Conservation (phyloP, 2,113 vertebrate genomes). For the Pandion haliaetus region DNA sequence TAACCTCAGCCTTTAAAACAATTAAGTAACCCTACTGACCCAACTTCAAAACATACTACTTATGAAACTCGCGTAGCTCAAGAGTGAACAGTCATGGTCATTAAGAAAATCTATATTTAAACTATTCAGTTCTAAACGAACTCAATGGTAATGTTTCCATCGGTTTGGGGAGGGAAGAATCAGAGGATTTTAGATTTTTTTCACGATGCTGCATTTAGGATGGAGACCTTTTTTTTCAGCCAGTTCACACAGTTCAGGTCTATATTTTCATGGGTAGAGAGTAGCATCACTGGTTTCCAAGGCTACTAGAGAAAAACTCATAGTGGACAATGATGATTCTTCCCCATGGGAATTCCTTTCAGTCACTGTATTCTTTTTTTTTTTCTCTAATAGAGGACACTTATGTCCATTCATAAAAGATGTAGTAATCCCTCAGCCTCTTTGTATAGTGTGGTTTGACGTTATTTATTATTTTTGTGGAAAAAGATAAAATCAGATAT, state of each 20-base stretch:
- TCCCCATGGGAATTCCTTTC: background rate
- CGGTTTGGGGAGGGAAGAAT: background rate
- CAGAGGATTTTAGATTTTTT: background rate
- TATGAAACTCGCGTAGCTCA: background rate
- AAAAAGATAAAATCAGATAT: background rate
- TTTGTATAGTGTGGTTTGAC: background rate
- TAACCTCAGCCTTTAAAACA: background rate
- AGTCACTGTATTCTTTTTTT: background rate
- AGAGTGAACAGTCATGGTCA: background rate
- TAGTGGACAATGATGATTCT: background rate
- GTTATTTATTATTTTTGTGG: background rate
- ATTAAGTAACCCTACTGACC: background rate
- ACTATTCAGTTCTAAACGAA: background rate
- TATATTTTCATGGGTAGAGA: background rate
- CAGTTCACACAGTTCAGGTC: background rate
- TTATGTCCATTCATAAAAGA: background rate
- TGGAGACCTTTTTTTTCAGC: background rate
- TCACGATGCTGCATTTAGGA: background rate
- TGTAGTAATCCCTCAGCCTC: background rate
- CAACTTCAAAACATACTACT: background rate
- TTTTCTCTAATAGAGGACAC: background rate
- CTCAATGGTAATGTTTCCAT: background rate
- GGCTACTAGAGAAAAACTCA: background rate
- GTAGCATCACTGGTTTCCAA: background rate
- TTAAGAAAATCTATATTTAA: background rate